Base-by-base conservation (phyloP, 2,888 invertebrate genomes). In the Lasioglossum leucozonium region DNA sequence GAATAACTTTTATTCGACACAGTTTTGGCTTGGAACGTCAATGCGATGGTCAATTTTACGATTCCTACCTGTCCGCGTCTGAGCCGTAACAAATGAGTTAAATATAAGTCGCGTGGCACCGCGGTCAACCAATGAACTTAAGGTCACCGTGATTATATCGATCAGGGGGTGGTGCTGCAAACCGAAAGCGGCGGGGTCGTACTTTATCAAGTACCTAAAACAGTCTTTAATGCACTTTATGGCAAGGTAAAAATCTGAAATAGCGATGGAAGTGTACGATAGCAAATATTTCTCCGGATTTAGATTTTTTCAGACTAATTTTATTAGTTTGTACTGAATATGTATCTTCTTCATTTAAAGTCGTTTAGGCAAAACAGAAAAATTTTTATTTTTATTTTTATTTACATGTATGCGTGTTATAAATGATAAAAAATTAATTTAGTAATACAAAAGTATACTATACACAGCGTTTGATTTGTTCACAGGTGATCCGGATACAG, bases 401-500 rank as follows among this genome's bases (percentile, higher is more conserved):
- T 44, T 16, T 44, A 16, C 0, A 44, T 16, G 13, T 44, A 42
- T 42, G 11, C 16, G 44, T 44, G 16, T 26, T 62, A 30, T 30
- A 62, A 26, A 30, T 26, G 5, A 13, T 30, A 26, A 62, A 18
- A 65, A 58, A 30, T 58, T 34, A 65, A 65, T 22, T 34, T 65
- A 65, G 18, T n/a, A n/a, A n/a, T n/a, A 8, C 8, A 11, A 58
- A 58, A 26, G 26, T 58, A 58, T 58, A 10, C 26, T 62, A 62
- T 30, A 30, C 13, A 26, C 5, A 65, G 11, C 16, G 11, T 62
- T 67, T 87, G 44, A 69, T 88, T 85, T 77, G 22, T 82, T 83
- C 83, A 34, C 90, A 92, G 93, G 77, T 80, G 87, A 91, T 58
- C 78, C 88, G 4, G 69, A 77, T 11, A 85, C 91, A 58, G 93